A percentile compares a stretch with the other conserved stretches of the same genome.
Conservation (phyloP, 2,797 vertebrate species). For the Decapterus maruadsi region DNA sequence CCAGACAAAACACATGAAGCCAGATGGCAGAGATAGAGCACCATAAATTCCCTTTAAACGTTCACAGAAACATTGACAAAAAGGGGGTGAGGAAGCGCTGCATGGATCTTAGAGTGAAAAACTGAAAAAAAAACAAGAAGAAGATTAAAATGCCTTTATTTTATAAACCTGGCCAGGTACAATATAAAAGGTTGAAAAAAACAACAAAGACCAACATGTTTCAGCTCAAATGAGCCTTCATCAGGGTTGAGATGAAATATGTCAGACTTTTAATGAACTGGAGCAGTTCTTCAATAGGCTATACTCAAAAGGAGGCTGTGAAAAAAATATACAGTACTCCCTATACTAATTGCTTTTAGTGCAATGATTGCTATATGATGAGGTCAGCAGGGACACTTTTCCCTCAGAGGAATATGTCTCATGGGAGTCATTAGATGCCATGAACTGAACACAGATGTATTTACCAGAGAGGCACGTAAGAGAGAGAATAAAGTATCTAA, state of each 20-base stretch:
- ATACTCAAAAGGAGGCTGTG: not conserved
- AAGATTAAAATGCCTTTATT: too few species aligned
- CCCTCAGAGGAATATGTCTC: not conserved
- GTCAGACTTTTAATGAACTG: conserved; percentile 13
- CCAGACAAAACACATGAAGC: conserved; percentile 20
- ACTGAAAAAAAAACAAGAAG: too few species aligned
- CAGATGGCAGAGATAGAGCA: conserved; percentile 9
- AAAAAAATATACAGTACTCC: not conserved
- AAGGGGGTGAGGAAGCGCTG: too few species aligned
- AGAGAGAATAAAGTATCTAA: not conserved
- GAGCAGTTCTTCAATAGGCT: not conserved
- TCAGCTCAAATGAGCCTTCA: too few species aligned
- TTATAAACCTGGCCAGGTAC: too few species aligned
- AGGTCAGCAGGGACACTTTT: conserved; percentile 13
- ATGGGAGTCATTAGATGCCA: conserved; percentile 14
- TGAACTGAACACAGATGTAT: not conserved
- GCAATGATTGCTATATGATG: conserved; percentile 20
- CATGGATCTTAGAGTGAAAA: too few species aligned
- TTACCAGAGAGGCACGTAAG: not conserved
- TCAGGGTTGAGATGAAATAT: not conserved
- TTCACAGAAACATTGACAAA: not conserved
- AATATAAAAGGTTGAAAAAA: too few species aligned
- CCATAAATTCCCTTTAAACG: conserved; percentile 23
- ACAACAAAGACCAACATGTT: too few species aligned
- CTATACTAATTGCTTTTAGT: conserved; percentile 17